These are phyloP conservation scores for Catagonus wagneri DNA, from an alignment of 2,113 vertebrate species.

Conservation along the genomic window DNA sequence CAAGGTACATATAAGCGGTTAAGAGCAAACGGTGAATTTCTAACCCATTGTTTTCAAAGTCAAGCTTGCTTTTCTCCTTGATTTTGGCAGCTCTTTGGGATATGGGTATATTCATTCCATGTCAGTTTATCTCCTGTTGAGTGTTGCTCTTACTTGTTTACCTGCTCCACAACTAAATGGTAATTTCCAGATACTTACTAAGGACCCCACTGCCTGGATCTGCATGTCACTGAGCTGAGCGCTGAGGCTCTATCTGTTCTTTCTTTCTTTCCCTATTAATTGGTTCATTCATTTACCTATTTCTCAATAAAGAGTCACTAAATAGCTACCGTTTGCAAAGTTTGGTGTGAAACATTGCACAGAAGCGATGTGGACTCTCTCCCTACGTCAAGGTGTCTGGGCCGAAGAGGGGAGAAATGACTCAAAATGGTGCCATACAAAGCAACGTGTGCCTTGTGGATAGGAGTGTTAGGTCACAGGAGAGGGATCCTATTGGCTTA, in stretches of 20 bases:
- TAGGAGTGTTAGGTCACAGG: neutral
- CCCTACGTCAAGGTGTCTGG: neutral
- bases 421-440: neutral
- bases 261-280: neutral
- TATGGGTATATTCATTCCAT: neutral
- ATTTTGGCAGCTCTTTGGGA: neutral
- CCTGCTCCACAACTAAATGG: neutral
- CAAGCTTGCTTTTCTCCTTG: slow-evolving; percentile 29
- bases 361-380: neutral
- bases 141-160: neutral
- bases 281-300: neutral
- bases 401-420: neutral
- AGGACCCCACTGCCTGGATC: neutral
- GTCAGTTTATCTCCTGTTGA: neutral
- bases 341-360: neutral
- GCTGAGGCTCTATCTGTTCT: neutral
- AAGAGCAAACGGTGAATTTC: neutral
- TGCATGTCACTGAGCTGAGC: neutral
- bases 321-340: neutral
- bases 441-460: rapidly evolving
- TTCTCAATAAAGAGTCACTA: neutral
- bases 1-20: neutral
- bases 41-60: slow-evolving; percentile 1
- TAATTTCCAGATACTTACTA: neutral
- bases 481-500: neutral